phyloP scores from a whole-genome alignment of 2,113 vertebrate species.

The Syrrhaptes paradoxus region DNA sequence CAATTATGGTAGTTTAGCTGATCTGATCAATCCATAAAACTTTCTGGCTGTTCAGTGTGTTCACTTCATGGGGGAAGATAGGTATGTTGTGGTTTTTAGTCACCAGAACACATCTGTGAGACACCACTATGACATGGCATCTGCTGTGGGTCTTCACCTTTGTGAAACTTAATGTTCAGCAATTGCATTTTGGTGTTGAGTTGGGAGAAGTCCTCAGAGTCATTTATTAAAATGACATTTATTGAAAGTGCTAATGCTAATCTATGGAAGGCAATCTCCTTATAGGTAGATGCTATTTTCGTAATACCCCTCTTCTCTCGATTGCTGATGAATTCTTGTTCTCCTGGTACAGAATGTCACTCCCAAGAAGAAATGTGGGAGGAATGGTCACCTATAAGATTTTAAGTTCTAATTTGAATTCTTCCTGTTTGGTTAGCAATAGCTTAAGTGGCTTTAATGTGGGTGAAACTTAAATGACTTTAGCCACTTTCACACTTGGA shows the following conservation, averaged over 20 bases:
- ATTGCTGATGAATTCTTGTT: background rate
- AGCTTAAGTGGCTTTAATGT: background rate
- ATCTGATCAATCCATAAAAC: background rate
- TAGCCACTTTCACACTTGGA: background rate
- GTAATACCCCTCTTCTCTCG: background rate
- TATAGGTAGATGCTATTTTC: background rate
- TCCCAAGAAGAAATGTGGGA: background rate
- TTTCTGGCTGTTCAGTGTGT: background rate
- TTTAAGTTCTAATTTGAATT: background rate
- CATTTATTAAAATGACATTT: background rate
- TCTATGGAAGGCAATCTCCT: background rate
- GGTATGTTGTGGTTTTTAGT: background rate
- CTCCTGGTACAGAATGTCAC: background rate
- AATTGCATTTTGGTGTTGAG: rapidly evolving
- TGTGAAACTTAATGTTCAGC: rapidly evolving
- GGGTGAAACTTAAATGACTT: background rate
- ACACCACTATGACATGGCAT: rapidly evolving
- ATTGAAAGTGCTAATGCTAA: background rate
- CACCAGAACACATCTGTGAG: background rate
- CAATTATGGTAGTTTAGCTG: background rate
- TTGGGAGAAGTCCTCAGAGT: background rate
- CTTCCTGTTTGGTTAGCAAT: background rate
- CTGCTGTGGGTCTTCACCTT: background rate
- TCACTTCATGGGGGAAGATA: background rate
- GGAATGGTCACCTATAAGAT: background rate